These are phyloP conservation scores for Chaetophractus vellerosus DNA, from an alignment of 2,797 vertebrate genomes.

Conservation along the genomic window DNA sequence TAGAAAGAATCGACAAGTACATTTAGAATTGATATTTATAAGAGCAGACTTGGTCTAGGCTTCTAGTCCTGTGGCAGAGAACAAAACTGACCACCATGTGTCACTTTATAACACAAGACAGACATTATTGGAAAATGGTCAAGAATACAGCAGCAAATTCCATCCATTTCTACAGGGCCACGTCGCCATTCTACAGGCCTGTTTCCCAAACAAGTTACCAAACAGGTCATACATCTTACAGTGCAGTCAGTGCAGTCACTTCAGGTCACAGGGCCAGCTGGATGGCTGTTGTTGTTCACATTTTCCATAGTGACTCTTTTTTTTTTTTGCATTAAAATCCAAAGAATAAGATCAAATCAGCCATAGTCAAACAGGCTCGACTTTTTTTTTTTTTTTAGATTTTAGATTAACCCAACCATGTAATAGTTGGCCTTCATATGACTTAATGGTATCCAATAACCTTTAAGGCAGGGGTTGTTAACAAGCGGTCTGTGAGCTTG, in stretches of 20 bases:
- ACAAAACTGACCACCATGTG: neutral
- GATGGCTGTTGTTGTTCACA: neutral
- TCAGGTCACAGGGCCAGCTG: neutral
- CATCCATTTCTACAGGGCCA: neutral
- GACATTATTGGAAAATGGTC: neutral
- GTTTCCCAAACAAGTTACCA: neutral
- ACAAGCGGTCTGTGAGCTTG: too few species aligned
- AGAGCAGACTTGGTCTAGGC: neutral
- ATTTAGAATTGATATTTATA: neutral
- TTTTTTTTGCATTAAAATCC: neutral
- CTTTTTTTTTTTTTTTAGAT: slow-evolving; percentile 11
- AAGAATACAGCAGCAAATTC: neutral
- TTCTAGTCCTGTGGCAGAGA: neutral
- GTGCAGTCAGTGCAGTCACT: neutral
- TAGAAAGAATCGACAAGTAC: neutral
- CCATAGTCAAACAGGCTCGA: slow-evolving; percentile 19
- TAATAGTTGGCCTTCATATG: neutral
- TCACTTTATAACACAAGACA: neutral
- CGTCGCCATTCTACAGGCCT: neutral
- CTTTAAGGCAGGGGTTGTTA: neutral
- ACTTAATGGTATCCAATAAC: neutral
- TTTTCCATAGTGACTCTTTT: neutral
- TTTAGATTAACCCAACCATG: slow-evolving; percentile 22
- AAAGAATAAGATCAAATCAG: neutral
- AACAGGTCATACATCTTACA: neutral